phyloP scores from a whole-genome alignment of 1,140 invertebrate genomes.

The Carcinoscorpius rotundicauda region DNA sequence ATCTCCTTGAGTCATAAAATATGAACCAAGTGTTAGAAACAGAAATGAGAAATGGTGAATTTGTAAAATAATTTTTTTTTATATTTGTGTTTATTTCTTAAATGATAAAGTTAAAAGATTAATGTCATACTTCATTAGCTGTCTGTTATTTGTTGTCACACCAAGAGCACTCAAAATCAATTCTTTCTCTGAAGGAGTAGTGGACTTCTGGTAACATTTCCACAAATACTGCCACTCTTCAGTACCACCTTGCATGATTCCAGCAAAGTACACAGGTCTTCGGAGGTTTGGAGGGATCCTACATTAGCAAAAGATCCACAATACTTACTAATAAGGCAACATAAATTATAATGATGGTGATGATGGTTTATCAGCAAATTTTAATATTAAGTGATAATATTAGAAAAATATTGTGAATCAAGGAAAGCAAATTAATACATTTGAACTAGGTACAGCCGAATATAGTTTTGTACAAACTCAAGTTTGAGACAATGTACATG shows the following conservation, averaged over 20 bases:
- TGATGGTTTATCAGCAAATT: too few species aligned
- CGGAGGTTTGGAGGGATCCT: slow-evolving; percentile 53
- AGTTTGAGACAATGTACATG: neutral
- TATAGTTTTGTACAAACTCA: slow-evolving; percentile 1
- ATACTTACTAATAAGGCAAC: neutral
- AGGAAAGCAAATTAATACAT: too few species aligned
- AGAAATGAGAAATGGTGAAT: too few species aligned
- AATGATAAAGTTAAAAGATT: too few species aligned
- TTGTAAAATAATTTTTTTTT: too few species aligned
- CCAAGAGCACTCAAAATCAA: slow-evolving; percentile 56
- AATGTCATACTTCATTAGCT: slow-evolving; percentile 34
- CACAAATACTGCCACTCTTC: slow-evolving; percentile 63
- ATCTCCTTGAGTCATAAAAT: too few species aligned
- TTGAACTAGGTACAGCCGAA: too few species aligned
- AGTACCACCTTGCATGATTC: slow-evolving; percentile 51
- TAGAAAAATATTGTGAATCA: too few species aligned
- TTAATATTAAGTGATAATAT: too few species aligned
- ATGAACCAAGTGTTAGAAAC: too few species aligned
- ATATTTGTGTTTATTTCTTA: too few species aligned
- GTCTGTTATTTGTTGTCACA: slow-evolving; percentile 52
- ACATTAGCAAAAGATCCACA: neutral
- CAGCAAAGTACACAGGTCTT: slow-evolving; percentile 57
- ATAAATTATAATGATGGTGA: too few species aligned
- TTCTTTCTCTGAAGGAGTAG: slow-evolving; percentile 50
- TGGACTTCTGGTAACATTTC: slow-evolving; percentile 48